Evolutionary conservation across 2,888 invertebrate genomes (phyloP).

Genomic region (Beris chalybata): DNA sequence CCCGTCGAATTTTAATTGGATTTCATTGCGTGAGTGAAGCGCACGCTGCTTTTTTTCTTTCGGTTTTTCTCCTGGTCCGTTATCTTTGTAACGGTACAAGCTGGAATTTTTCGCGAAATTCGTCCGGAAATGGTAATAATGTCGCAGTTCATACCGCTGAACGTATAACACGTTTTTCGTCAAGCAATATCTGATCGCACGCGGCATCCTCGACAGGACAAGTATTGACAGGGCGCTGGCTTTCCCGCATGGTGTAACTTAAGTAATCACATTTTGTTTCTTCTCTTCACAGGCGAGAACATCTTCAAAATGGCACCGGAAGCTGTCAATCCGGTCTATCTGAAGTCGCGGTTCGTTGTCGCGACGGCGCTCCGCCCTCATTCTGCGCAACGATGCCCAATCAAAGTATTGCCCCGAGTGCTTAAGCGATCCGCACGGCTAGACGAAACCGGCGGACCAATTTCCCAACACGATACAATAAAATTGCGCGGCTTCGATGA

Average conservation of each 20-base stretch:
- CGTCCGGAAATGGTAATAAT: slow-evolving; percentile 14
- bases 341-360: no score
- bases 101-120: not conserved
- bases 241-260: not conserved
- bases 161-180: slow-evolving; percentile 1
- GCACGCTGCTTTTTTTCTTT: no score
- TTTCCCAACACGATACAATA: slow-evolving; percentile 88
- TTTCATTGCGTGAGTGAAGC: no score
- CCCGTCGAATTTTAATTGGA: no score
- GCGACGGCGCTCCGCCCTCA: slow-evolving; percentile 65
- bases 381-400: slow-evolving; percentile 69
- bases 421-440: slow-evolving; percentile 62
- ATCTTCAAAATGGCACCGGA: slow-evolving; percentile 43
- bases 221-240: not conserved
- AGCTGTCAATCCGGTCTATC: slow-evolving; percentile 61
- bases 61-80: no score
- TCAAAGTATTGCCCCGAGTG: slow-evolving; percentile 74
- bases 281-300: slow-evolving; percentile 38
- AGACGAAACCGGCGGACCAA: slow-evolving; percentile 88
- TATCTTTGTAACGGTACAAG: not conserved
- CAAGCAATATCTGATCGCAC: not conserved
- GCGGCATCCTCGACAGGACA: slow-evolving; percentile 14
- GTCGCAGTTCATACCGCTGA: slow-evolving; percentile 7
- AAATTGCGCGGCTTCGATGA: slow-evolving; percentile 93
- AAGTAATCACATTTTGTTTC: not conserved